Evolutionary conservation across 92 coral and sea anemone genomes (phyloP).

Genomic region (Zoanthus solanderi): DNA sequence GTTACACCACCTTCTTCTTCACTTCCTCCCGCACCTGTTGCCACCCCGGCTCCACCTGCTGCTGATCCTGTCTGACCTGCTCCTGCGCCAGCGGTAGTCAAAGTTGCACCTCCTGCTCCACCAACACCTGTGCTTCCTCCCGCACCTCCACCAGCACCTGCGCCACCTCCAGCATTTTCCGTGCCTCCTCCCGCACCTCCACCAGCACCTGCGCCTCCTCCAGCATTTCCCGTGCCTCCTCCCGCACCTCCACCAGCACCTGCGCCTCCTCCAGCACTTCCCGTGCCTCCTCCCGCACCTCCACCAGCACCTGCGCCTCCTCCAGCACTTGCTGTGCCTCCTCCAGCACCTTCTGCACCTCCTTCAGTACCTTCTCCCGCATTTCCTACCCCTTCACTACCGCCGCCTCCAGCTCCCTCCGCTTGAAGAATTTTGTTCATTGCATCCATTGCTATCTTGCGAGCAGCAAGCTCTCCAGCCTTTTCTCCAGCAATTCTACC

Average conservation of each 20-base stretch:
- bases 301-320: not conserved
- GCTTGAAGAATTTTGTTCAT: constrained; percentile 4
- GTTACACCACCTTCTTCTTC: constrained; percentile 17
- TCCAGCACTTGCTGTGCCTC: not conserved
- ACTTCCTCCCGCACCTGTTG: constrained; percentile 9
- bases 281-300: constrained; percentile 10
- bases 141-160: not conserved
- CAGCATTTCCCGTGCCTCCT: constrained; percentile 5
- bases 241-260: constrained; percentile 12
- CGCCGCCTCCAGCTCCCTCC: not conserved
- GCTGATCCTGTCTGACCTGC: not conserved
- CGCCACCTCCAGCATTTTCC: not conserved
- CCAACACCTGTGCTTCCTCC: not conserved
- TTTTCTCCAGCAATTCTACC: constrained; percentile 41
- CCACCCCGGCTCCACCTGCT: not conserved
- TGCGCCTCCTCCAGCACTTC: not conserved
- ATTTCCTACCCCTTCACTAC: not conserved
- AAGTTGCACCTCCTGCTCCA: not conserved
- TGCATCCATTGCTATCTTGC: constrained; percentile 28
- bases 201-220: not conserved
- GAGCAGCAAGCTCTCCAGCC: constrained; percentile 43
- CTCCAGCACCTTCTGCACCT: constrained; percentile 13
- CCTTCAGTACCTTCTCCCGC: constrained; percentile 1
- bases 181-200: constrained; percentile 3
- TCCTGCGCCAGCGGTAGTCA: constrained; percentile 5